A percentile compares a stretch with the other conserved stretches of the same genome.
These are phyloP conservation scores for Leucosticte australis DNA, from an alignment of 2,113 vertebrate genomes.

Conservation along the genomic window DNA sequence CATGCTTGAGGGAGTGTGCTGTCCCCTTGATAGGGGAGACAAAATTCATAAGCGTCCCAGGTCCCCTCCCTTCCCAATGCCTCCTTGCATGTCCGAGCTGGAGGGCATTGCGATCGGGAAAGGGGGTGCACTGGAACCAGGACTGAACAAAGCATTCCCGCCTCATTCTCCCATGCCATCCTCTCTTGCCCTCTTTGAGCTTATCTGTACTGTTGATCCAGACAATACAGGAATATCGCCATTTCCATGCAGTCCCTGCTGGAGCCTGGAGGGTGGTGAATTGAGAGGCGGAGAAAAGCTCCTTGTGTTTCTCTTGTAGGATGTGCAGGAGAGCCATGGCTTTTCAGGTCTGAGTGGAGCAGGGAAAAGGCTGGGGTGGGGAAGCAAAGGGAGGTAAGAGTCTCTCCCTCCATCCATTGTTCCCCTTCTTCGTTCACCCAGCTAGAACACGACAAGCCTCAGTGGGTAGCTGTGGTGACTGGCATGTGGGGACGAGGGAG, in stretches of 20 bases:
- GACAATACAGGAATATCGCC: slow-evolving; percentile 23
- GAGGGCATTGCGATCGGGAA: slow-evolving; percentile 64
- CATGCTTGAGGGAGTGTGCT: slow-evolving; percentile 58
- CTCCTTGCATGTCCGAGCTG: slow-evolving; percentile 52
- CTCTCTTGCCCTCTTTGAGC: slow-evolving; percentile 16
- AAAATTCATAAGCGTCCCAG: slow-evolving; percentile 31
- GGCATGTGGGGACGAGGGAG: not conserved
- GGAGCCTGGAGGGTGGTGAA: not conserved
- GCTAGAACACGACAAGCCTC: not conserved
- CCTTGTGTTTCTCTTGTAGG: not conserved
- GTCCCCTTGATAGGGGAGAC: slow-evolving; percentile 39
- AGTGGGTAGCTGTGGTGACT: not conserved
- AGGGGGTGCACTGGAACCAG: slow-evolving; percentile 30
- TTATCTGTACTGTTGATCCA: slow-evolving; percentile 16
- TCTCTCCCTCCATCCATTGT: not conserved
- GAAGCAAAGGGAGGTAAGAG: not conserved
- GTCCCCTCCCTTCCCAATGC: slow-evolving; percentile 3
- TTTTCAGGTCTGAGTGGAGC: not conserved
- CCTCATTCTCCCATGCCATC: slow-evolving; percentile 42
- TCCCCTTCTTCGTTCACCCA: not conserved
- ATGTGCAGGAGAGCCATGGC: not conserved
- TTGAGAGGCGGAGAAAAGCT: not conserved
- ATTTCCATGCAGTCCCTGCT: slow-evolving; percentile 10
- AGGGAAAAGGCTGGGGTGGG: not conserved
- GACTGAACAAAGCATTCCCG: slow-evolving; percentile 11